Evolutionary conservation across 2,888 invertebrate genomes (phyloP), one percentile per base, ranked within the genome.

Genomic region (Oscheius sp.): DNA sequence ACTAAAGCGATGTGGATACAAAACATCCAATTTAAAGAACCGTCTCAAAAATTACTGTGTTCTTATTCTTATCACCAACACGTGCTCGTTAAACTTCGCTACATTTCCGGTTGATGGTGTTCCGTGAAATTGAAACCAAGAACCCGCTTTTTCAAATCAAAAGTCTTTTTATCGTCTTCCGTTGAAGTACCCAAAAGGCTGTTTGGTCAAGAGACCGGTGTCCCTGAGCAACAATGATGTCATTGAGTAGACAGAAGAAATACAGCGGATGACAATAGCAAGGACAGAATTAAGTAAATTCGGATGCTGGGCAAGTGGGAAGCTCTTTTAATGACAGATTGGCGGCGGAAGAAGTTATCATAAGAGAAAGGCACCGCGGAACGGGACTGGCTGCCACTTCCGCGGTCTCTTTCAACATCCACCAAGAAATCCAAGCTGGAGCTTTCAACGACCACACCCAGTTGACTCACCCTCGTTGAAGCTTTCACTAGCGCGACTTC

Each of bases 401-500:
- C 66, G 49, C 13, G n/a, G 21, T 43, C 5, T 61, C 58, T 58
- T 58, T 58, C 58, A n/a, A 58, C 58, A 58, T 58, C 58, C 29
- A 58, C 13, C 5, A 35, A 3, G 35, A 35, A 35, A 58, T 43
- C 61, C 18, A 61, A 43, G 61, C 61, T 23, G 41, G 41, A 43
- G 43, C 18, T n/a, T 41, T 16, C 29, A n/a, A 29, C 63, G 46
- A 52, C 66, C 66, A 66, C 66, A 52, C 66, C 66, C 66, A 52
- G 18, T 25, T 66, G 66, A 66, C 66, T 66, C 66, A 66, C 18
- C 46, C 29, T 29, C 27, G 35, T 35, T 35, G 35, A 23, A 63
- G 52, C 66, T 66, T 66, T 66, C 66, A 52, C 66, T 66, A 29
- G 25, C 52, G 12, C 49, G 52, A 52, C 52, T 66, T 66, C 66